Evolutionary conservation across 2,797 vertebrate genomes (phyloP).

Genomic region (Octomys mimax): DNA sequence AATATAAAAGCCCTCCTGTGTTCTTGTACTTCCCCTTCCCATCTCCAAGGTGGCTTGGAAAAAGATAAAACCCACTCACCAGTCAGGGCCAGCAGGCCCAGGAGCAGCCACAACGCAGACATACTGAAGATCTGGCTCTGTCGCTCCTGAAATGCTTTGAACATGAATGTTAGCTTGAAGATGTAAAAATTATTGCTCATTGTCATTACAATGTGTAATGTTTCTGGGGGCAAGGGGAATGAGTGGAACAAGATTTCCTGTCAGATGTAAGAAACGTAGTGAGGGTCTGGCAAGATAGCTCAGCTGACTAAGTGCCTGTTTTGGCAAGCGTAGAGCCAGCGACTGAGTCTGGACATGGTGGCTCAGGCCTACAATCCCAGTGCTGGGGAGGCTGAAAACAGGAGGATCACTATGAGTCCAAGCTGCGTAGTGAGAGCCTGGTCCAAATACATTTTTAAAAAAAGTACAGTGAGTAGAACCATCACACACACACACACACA

Average conservation of each 20-base stretch:
- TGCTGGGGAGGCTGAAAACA: no score
- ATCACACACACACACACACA: neutral
- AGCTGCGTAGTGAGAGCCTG: no score
- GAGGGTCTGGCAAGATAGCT: no score
- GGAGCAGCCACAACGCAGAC: conserved; percentile 51
- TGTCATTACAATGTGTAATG: neutral
- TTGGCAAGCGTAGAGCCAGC: no score
- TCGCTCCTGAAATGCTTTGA: neutral
- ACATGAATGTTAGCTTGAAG: conserved; percentile 46
- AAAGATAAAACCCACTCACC: conserved; percentile 70
- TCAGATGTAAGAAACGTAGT: neutral
- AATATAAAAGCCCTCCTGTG: neutral
- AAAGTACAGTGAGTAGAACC: neutral
- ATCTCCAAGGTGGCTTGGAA: neutral
- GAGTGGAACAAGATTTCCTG: neutral
- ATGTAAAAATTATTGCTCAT: neutral
- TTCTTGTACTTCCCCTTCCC: neutral
- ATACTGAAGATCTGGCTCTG: conserved; percentile 7
- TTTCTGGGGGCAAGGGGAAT: neutral
- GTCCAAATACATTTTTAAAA: no score
- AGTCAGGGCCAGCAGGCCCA: conserved; percentile 78
- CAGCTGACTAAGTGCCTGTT: no score
- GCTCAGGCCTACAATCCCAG: no score
- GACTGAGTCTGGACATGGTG: no score
- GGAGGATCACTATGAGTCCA: no score